A percentile compares a stretch with the other conserved stretches of the same genome.
phyloP scores from a whole-genome alignment of 2,797 vertebrate species.

The Pelodytes ibericus region DNA sequence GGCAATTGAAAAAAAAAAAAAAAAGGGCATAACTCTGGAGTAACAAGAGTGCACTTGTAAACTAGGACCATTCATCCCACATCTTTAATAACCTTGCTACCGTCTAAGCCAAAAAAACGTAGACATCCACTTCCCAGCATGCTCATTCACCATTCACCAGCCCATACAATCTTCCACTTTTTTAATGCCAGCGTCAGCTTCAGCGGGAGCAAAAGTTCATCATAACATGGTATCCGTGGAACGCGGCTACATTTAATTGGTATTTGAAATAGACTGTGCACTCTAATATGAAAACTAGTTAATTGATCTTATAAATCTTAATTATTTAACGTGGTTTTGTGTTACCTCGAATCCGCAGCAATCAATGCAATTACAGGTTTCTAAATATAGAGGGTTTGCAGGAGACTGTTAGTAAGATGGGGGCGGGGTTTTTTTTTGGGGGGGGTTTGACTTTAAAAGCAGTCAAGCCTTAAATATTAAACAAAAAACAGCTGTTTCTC shows the following conservation, averaged over 20 bases:
- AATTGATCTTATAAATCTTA: conserved; percentile 50
- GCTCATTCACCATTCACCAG: conserved; percentile 46
- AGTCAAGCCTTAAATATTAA: conserved; percentile 75
- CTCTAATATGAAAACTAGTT: conserved; percentile 45
- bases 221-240: conserved; percentile 51
- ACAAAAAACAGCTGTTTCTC: conserved; percentile 80
- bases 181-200: conserved; percentile 33
- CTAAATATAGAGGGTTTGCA: conserved; percentile 78
- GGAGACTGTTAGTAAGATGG: conserved; percentile 67
- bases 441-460: conserved; percentile 77
- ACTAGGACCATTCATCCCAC: conserved; percentile 27
- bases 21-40: not conserved
- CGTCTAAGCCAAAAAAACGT: conserved; percentile 31
- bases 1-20: not conserved
- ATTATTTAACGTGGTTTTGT: conserved; percentile 48
- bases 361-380: conserved; percentile 69
- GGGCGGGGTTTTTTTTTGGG: conserved; percentile 65
- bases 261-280: conserved; percentile 26
- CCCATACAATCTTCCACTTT: conserved; percentile 25
- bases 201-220: conserved; percentile 48
- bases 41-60: conserved; percentile 43
- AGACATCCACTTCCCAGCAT: conserved; percentile 21
- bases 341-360: conserved; percentile 62
- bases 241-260: conserved; percentile 44
- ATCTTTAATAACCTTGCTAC: conserved; percentile 33